Conservation (phyloP, 2,113 vertebrate genomes). For the Pollimyrus isidori region DNA sequence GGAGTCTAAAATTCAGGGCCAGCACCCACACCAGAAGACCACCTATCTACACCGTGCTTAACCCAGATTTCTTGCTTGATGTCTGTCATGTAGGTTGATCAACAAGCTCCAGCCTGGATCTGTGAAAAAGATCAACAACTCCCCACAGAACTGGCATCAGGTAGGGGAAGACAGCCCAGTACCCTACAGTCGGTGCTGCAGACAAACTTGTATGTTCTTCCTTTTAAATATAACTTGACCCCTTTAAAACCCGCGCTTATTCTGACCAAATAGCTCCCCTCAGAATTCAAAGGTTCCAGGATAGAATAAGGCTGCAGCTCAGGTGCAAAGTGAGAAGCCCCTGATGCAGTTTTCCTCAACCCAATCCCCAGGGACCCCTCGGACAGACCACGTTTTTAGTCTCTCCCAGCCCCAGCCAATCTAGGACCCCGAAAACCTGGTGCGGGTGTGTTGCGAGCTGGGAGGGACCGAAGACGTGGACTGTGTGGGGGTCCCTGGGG, state of each 20-base stretch:
- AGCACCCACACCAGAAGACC: neutral
- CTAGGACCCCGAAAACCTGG: neutral
- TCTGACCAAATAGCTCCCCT: neutral
- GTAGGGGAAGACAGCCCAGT: constrained; percentile 42
- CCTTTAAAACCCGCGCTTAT: neutral
- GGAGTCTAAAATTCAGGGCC: neutral
- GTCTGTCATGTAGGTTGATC: constrained; percentile 65
- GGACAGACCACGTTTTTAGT: neutral
- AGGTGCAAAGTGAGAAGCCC: neutral
- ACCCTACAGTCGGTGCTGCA: neutral
- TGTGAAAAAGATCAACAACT: constrained; percentile 76
- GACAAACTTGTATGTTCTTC: neutral
- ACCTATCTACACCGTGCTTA: neutral
- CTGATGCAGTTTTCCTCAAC: neutral
- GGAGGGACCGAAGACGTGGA: neutral
- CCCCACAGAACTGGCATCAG: constrained; percentile 91
- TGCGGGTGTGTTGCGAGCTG: neutral
- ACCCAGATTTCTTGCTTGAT: neutral
- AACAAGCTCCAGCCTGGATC: constrained; percentile 86
- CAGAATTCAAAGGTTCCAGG: neutral
- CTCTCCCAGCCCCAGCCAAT: neutral
- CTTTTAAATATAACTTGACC: neutral
- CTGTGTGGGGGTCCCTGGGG: neutral
- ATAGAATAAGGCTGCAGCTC: neutral
- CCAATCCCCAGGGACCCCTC: neutral